Base-by-base conservation (phyloP, 2,888 invertebrate genomes). In the Drosophila formosana region DNA sequence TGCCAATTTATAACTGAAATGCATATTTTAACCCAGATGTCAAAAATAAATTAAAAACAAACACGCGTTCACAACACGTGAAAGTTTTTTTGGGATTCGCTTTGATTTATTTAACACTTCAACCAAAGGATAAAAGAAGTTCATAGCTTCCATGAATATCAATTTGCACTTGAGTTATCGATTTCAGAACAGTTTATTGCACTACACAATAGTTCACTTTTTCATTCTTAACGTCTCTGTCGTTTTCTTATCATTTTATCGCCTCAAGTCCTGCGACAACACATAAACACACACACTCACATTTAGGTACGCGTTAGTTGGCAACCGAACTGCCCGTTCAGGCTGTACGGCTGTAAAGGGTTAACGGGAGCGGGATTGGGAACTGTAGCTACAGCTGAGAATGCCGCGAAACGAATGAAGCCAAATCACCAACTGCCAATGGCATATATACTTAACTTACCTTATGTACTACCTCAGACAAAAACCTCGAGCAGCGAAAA, bases 351-450 rank as follows among this genome's bases (percentile, higher is more conserved):
- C 41, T 61, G 25, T 34, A 5, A 1, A 9, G 58, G 66, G 50
- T 37, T 34, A 39, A 39, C 62, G 67, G 73, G 13, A 60, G 65
- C 60, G 46, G 58, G 49, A 51, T 50, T 11, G 56, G 65, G 41
- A 43, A 53, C 61, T 65, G 80, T 49, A 51, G 62, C 79, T 66
- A 49, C 79, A 82, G 79, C 80, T 82, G 78, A 86, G 85, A 89
- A 89, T 80, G 88, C 76, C 89, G 89, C 88, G 86, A 63, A 74
- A 70, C 81, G 88, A 86, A 86, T 86, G 88, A 89, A 86, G 86
- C 88, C 72, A 75, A 88, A 85, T 73, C 83, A 83, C 72, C 72
- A 67, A 72, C 86, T 78, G 78, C 80, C 85, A 85, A 78, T 89
- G 78, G 85, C 86, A 88, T 88, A 82, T 82, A 82, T 86, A 86